Conservation (phyloP, 1,140 invertebrate genomes). For the Leptinotarsa texana region DNA sequence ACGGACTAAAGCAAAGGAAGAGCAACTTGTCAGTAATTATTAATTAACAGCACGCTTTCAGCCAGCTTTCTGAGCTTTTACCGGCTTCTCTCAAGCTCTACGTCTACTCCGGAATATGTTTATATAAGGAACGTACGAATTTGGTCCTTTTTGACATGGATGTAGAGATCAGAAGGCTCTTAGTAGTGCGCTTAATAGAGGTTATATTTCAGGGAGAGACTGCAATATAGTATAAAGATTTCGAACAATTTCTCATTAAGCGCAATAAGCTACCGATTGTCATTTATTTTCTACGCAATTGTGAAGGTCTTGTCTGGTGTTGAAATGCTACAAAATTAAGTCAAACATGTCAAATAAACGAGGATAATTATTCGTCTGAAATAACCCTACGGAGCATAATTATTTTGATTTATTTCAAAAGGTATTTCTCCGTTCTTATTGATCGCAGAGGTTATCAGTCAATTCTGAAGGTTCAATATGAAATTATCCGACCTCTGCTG, state of each 20-base stretch:
- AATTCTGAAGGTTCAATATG: no score
- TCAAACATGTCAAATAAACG: slow-evolving; percentile 46
- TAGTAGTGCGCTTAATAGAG: slow-evolving; percentile 28
- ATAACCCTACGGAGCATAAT: slow-evolving; percentile 8
- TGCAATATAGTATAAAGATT: slow-evolving; percentile 48
- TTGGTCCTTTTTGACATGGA: slow-evolving; percentile 21
- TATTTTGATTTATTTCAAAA: slow-evolving; percentile 25
- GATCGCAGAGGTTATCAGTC: no score
- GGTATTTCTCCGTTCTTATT: no score
- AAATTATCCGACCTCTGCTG: no score
- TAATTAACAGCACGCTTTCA: slow-evolving; percentile 61
- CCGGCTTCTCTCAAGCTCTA: slow-evolving; percentile 55
- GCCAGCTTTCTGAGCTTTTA: slow-evolving; percentile 59
- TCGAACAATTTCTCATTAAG: slow-evolving; percentile 54
- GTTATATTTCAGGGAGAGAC: slow-evolving; percentile 40
- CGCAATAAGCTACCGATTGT: slow-evolving; percentile 52
- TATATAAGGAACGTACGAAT: slow-evolving; percentile 41
- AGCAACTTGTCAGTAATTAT: slow-evolving; percentile 60
- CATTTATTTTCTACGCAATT: slow-evolving; percentile 53
- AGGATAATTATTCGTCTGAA: slow-evolving; percentile 28
- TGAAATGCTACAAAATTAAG: slow-evolving; percentile 36
- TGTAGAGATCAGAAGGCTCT: slow-evolving; percentile 12
- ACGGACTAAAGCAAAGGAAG: slow-evolving; percentile 55
- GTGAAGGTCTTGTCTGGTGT: slow-evolving; percentile 46
- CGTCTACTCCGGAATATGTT: slow-evolving; percentile 50